These are phyloP conservation scores for Masticophis lateralis DNA, from an alignment of 2,797 vertebrate genomes.

Conservation along the genomic window DNA sequence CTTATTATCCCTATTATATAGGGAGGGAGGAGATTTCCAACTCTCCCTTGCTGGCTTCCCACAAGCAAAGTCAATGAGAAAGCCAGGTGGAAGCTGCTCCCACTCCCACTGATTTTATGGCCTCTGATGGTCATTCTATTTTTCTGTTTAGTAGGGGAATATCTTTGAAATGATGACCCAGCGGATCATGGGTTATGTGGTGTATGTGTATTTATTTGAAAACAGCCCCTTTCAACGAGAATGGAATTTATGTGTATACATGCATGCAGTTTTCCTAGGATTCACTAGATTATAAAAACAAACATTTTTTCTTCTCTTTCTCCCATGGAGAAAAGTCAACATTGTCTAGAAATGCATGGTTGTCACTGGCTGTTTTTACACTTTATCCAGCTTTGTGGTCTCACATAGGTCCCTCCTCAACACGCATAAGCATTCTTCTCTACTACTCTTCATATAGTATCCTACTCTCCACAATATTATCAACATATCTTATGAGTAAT, in stretches of 20 bases:
- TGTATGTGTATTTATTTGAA: not conserved
- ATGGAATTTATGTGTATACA: not conserved
- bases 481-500: not conserved
- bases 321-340: not conserved
- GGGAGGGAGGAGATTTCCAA: not conserved
- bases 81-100: not conserved
- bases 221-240: not conserved
- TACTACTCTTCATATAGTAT: not conserved
- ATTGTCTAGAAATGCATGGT: not conserved
- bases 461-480: not conserved
- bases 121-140: not conserved
- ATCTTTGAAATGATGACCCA: not conserved
- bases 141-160: not conserved
- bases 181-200: not conserved
- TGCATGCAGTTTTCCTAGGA: not conserved
- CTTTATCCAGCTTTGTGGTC: not conserved
- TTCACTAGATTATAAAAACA: not conserved
- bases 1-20: not conserved
- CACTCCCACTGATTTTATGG: not conserved
- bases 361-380: not conserved
- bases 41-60: not conserved
- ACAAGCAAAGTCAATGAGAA: not conserved
- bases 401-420: not conserved
- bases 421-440: not conserved
- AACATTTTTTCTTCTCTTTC: not conserved